A percentile compares a stretch with the other conserved stretches of the same genome.
Conservation (phyloP, 2,888 invertebrate genomes). For the Icerya purchasi region DNA sequence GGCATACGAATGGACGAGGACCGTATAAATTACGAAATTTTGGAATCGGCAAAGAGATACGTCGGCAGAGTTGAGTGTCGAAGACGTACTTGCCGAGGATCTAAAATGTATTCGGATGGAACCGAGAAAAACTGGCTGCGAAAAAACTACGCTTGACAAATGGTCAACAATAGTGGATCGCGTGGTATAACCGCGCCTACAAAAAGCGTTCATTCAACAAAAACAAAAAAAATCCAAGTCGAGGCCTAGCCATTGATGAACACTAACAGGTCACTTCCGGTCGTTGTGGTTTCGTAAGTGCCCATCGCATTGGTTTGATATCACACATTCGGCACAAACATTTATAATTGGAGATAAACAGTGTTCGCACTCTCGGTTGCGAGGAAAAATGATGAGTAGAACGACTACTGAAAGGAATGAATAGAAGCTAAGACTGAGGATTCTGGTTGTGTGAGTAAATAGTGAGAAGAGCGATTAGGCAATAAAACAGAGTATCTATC, state of each 20-base stretch:
- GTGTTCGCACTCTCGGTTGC: background rate
- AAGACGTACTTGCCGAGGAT: background rate
- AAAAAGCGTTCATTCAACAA: no score
- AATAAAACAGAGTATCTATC: no score
- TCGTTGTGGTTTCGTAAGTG: no score
- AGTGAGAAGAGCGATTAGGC: no score
- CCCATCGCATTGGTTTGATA: background rate
- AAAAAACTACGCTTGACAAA: background rate
- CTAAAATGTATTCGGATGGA: background rate
- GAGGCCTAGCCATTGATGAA: background rate
- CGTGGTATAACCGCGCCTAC: background rate
- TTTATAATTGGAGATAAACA: background rate
- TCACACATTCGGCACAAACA: background rate
- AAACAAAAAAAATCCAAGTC: background rate
- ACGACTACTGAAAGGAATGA: no score
- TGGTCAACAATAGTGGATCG: background rate
- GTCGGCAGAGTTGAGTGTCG: background rate
- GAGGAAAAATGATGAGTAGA: background rate
- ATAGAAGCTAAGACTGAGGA: no score
- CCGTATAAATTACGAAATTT: no score
- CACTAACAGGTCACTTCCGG: background rate
- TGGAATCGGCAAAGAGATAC: background rate
- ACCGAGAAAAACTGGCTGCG: background rate
- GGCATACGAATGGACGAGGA: background rate
- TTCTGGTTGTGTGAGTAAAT: no score